phyloP scores from a whole-genome alignment of 2,797 vertebrate genomes.

The Paratrypauchen microcephalus region DNA sequence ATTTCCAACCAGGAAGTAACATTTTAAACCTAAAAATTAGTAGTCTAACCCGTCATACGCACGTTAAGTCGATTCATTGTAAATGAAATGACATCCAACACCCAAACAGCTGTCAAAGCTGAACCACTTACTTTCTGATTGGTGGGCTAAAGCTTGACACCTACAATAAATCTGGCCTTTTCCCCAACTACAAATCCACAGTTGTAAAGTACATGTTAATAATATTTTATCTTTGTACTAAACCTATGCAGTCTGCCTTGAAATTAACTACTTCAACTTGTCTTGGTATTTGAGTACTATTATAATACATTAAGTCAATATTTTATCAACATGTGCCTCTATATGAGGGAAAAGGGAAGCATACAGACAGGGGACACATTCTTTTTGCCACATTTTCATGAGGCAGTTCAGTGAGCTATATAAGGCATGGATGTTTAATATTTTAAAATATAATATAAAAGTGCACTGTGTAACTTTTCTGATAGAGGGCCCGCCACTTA shows the following conservation, averaged over 20 bases:
- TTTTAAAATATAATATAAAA: slow-evolving; percentile 13
- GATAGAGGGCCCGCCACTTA: too few species aligned
- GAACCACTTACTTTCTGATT: background rate
- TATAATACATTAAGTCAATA: background rate
- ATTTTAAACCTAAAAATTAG: too few species aligned
- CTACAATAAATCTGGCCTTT: background rate
- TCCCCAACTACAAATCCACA: background rate
- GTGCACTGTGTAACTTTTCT: too few species aligned
- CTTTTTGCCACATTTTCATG: slow-evolving; percentile 49
- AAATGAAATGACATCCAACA: too few species aligned
- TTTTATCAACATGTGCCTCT: background rate
- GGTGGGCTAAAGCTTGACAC: background rate
- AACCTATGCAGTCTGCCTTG: background rate
- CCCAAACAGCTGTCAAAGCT: too few species aligned
- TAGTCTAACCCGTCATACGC: too few species aligned
- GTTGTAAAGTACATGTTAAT: background rate
- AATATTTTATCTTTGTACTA: background rate
- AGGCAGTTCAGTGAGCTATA: slow-evolving; percentile 54
- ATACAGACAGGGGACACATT: slow-evolving; percentile 52
- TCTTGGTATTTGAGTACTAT: background rate
- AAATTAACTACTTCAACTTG: background rate
- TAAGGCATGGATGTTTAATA: slow-evolving; percentile 54
- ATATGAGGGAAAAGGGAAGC: background rate
- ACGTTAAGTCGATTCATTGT: too few species aligned
- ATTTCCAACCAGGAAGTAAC: too few species aligned